Percentiles rank a stretch among this genome's conserved stretches.
Conservation (phyloP, 2,113 vertebrate genomes). For the Drymodes brunneopygia region DNA sequence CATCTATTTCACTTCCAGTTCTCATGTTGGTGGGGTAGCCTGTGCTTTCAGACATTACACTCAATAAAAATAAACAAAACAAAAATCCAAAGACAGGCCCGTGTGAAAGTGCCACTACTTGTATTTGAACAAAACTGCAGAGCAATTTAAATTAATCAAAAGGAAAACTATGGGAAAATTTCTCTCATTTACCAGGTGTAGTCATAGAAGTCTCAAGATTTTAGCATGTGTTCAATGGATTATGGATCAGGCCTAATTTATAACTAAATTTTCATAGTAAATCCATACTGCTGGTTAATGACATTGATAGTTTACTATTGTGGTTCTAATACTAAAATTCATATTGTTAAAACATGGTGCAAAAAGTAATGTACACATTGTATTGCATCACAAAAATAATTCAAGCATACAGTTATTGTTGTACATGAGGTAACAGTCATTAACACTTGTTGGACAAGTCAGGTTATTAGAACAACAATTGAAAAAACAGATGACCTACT, state of each 20-base stretch:
- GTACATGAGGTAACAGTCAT: slow-evolving; percentile 58
- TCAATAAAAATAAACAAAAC: background rate
- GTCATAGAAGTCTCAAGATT: background rate
- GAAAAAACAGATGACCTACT: slow-evolving; percentile 22
- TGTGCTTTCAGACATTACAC: background rate
- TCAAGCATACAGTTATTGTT: slow-evolving; percentile 47
- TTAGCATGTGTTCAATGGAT: background rate
- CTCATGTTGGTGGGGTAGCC: background rate
- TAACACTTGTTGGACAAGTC: slow-evolving; percentile 61
- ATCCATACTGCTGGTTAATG: slow-evolving; percentile 40
- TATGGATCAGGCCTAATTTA: background rate
- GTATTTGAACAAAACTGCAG: background rate
- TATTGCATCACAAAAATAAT: slow-evolving; percentile 57
- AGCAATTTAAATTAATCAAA: background rate
- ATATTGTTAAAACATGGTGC: slow-evolving; percentile 42
- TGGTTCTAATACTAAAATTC: slow-evolving; percentile 56
- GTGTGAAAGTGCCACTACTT: background rate
- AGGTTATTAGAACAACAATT: slow-evolving; percentile 13
- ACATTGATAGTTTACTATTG: slow-evolving; percentile 34
- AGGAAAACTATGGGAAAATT: background rate
- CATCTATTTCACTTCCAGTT: background rate
- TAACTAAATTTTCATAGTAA: background rate
- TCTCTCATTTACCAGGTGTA: background rate
- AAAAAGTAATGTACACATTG: slow-evolving; percentile 36
- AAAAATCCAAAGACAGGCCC: background rate